A percentile compares a stretch with the other conserved stretches of the same genome.
These are phyloP conservation scores for Pasiphila rectangulata DNA, from an alignment of 2,888 invertebrate genomes.

Conservation along the genomic window DNA sequence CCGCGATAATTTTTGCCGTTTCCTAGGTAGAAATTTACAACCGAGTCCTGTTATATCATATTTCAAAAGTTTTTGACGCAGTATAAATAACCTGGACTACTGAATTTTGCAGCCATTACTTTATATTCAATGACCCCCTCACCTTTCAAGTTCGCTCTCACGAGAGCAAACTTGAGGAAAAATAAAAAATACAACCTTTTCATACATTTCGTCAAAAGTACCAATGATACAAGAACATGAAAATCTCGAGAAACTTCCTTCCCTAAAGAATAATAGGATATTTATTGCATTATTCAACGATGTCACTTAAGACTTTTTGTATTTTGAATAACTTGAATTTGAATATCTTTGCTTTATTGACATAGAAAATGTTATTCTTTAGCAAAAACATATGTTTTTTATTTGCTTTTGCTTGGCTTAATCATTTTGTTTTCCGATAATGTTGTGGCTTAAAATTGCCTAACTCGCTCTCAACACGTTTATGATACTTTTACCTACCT, in stretches of 20 bases:
- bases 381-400: too few species aligned
- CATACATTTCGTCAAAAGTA: conserved; percentile 20
- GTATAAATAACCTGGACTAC: not conserved
- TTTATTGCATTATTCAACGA: conserved; percentile 16
- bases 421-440: too few species aligned
- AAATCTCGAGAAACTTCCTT: conserved; percentile 19
- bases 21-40: too few species aligned
- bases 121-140: not conserved
- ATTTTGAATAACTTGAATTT: too few species aligned
- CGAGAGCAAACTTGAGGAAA: conserved; percentile 13
- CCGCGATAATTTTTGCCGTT: too few species aligned
- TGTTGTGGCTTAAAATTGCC: too few species aligned
- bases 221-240: conserved; percentile 3
- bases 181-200: conserved; percentile 23
- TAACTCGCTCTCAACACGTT: too few species aligned
- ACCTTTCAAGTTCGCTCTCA: not conserved
- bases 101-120: not conserved
- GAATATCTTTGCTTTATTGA: too few species aligned
- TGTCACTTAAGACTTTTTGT: conserved; percentile 20
- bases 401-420: too few species aligned
- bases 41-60: not conserved
- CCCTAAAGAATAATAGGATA: conserved; percentile 17
- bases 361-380: too few species aligned
- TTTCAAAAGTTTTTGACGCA: not conserved
- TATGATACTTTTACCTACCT: too few species aligned